phyloP scores from a whole-genome alignment of 2,113 vertebrate species.

The Actenoides hombroni region DNA sequence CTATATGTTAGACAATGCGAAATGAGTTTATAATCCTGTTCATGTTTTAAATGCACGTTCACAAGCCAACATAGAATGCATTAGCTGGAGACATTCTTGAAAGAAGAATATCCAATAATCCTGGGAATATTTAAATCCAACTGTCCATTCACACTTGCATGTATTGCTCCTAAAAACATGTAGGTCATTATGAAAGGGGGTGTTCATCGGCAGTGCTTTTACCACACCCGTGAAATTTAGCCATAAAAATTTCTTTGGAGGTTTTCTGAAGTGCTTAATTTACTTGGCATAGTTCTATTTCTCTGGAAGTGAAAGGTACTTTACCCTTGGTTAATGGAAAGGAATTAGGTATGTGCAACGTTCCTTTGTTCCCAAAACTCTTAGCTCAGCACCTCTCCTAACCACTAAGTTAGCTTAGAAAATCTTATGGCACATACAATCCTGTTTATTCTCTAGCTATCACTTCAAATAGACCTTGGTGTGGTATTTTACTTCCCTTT shows the following conservation, averaged over 20 bases:
- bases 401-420: conserved; percentile 10
- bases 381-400: conserved; percentile 50
- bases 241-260: neutral
- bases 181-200: neutral
- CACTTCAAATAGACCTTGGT: conserved; percentile 1
- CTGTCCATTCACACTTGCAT: neutral
- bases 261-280: conserved; percentile 25
- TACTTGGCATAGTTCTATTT: neutral
- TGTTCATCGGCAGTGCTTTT: neutral
- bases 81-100: neutral
- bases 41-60: neutral
- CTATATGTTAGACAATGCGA: neutral
- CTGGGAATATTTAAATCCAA: neutral
- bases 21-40: neutral
- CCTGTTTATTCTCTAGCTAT: conserved; percentile 24
- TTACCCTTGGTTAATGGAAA: neutral
- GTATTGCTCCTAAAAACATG: neutral
- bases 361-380: conserved; percentile 30
- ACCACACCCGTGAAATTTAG: neutral
- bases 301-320: neutral
- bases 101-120: neutral
- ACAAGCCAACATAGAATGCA: neutral
- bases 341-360: conserved; percentile 1
- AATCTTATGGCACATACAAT: neutral
- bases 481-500: neutral